Conservation (phyloP, 2,797 vertebrate genomes). For the Pseudochromis fuscus region DNA sequence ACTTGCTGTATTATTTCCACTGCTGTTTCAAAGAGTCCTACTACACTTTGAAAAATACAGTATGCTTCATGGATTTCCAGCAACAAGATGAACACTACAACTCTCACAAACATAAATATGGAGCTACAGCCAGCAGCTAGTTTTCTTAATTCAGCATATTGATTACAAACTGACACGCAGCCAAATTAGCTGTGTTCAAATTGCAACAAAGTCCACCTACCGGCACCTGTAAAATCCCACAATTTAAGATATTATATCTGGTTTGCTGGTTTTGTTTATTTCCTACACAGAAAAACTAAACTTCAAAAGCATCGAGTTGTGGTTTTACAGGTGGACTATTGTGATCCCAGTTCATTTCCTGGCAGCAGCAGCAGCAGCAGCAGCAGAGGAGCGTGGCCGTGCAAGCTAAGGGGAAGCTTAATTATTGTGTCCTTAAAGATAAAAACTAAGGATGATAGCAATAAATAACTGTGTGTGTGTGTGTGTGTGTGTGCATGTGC, state of each 20-base stretch:
- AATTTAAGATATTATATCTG: not conserved
- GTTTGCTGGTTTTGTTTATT: not conserved
- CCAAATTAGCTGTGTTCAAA: not conserved
- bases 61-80: not conserved
- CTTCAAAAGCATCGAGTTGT: not conserved
- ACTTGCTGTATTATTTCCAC: too few relatives aligned
- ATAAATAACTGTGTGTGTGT: not conserved
- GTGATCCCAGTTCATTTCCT: not conserved
- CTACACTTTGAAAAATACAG: not conserved
- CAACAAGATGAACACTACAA: not conserved
- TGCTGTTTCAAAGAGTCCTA: constrained; percentile 8
- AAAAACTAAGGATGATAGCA: not conserved
- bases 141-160: not conserved
- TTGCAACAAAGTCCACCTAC: not conserved
- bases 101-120: not conserved
- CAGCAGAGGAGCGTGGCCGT: not conserved
- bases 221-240: not conserved
- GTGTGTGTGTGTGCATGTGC: too few relatives aligned
- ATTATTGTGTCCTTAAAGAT: not conserved
- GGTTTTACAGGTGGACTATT: not conserved
- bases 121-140: not conserved
- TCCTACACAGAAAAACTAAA: not conserved
- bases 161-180: not conserved
- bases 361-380: not conserved
- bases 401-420: not conserved